Conservation (phyloP, 2,888 invertebrate species). For the Nymphalis polychloros region DNA sequence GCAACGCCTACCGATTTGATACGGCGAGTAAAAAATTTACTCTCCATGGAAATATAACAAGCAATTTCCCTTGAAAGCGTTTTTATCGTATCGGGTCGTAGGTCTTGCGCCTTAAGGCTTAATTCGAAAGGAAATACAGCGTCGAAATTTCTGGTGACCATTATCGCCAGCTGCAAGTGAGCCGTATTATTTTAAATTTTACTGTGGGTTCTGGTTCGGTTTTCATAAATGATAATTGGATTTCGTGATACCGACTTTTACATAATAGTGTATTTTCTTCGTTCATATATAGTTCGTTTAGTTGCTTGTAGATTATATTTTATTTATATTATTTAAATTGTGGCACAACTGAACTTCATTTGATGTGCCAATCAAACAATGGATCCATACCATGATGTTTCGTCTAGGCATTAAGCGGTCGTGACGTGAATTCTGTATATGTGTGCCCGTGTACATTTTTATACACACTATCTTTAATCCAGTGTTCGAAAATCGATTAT, state of each 20-base stretch:
- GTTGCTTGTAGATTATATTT: no score
- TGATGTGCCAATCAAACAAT: no score
- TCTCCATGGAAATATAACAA: constrained; percentile 38
- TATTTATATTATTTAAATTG: no score
- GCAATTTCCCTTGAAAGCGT: constrained; percentile 38
- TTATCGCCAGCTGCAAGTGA: constrained; percentile 39
- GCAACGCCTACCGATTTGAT: constrained; percentile 43
- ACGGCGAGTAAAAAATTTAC: constrained; percentile 38
- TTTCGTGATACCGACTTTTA: constrained; percentile 1
- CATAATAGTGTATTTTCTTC: neutral
- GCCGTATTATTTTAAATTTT: constrained; percentile 40
- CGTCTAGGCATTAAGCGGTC: no score
- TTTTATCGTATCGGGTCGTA: constrained; percentile 35
- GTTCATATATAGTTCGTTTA: neutral
- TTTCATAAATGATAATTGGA: constrained; percentile 23
- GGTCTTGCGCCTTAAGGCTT: constrained; percentile 39
- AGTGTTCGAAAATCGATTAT: no score
- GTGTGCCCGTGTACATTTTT: no score
- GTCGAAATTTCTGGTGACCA: constrained; percentile 38
- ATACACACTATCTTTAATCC: no score
- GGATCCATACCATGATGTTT: no score
- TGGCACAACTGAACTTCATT: no score
- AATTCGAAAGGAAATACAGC: constrained; percentile 37
- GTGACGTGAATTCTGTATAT: no score
- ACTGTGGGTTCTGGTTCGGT: constrained; percentile 26